Percentiles rank a stretch among this genome's conserved stretches.
phyloP scores from a whole-genome alignment of 2,888 invertebrate species.

The Drosophila nr. medialis region DNA sequence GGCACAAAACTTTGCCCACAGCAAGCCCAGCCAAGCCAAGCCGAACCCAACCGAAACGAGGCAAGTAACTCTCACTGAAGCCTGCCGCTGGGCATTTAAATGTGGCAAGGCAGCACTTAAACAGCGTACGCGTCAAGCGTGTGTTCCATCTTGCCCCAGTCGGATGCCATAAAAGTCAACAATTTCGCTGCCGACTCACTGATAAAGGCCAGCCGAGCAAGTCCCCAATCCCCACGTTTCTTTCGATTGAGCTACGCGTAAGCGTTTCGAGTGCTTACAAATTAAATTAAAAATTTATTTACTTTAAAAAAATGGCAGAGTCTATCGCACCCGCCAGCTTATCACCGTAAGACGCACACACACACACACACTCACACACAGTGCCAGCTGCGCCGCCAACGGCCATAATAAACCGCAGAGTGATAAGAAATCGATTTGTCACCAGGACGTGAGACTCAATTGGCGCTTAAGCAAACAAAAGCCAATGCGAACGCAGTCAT shows the following conservation, averaged over 20 bases:
- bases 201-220: constrained; percentile 62
- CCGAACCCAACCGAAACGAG: neutral
- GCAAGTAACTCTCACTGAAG: constrained; percentile 34
- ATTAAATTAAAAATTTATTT: constrained; percentile 79
- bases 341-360: constrained; percentile 46
- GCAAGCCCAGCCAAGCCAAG: constrained; percentile 4
- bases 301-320: constrained; percentile 52
- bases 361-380: constrained; percentile 11
- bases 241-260: constrained; percentile 77
- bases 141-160: constrained; percentile 32
- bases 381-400: constrained; percentile 30
- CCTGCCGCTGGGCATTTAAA: constrained; percentile 56
- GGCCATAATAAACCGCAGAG: constrained; percentile 70
- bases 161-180: constrained; percentile 75
- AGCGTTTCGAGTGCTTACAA: constrained; percentile 74
- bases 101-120: constrained; percentile 53
- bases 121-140: constrained; percentile 23
- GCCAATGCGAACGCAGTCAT: constrained; percentile 55
- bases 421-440: constrained; percentile 81
- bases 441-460: constrained; percentile 76
- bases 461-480: constrained; percentile 75
- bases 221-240: constrained; percentile 23
- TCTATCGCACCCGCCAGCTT: constrained; percentile 50
- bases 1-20: constrained; percentile 58
- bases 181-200: constrained; percentile 63